Evolutionary conservation across 1,140 invertebrate species (phyloP).

Genomic region (Caenorhabditis remanei): DNA sequence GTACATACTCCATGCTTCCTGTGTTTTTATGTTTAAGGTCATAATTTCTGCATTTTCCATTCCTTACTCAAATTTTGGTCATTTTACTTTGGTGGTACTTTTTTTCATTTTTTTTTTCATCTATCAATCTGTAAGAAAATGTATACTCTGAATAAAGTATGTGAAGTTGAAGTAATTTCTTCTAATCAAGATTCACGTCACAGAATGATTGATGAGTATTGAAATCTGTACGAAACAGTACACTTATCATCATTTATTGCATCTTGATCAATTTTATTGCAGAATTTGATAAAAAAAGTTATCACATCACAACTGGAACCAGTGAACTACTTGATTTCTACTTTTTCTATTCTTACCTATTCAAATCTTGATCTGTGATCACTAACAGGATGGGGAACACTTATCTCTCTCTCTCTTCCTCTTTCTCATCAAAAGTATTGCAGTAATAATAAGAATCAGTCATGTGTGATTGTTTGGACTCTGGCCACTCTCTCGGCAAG

Average conservation of each 20-base stretch:
- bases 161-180: background rate
- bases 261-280: background rate
- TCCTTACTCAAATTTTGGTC: too few relatives aligned
- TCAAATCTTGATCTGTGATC: background rate
- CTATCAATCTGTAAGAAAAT: background rate
- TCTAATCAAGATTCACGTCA: background rate
- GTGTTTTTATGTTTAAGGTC: background rate
- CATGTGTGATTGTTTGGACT: conserved; percentile 30
- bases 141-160: background rate
- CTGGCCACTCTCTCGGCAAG: background rate
- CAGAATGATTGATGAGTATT: conserved; percentile 18
- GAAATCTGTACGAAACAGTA: background rate
- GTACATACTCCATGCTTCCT: background rate
- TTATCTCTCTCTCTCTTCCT: background rate
- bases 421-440: background rate
- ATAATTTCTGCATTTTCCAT: too few relatives aligned
- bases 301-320: too few relatives aligned
- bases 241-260: background rate
- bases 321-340: too few relatives aligned
- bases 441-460: conserved; percentile 47
- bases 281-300: background rate
- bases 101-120: background rate
- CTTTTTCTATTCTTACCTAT: too few relatives aligned
- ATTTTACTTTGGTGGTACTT: background rate
- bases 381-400: background rate